Base-by-base conservation (phyloP, 2,113 vertebrate genomes). In the Pyrgilauda ruficollis region DNA sequence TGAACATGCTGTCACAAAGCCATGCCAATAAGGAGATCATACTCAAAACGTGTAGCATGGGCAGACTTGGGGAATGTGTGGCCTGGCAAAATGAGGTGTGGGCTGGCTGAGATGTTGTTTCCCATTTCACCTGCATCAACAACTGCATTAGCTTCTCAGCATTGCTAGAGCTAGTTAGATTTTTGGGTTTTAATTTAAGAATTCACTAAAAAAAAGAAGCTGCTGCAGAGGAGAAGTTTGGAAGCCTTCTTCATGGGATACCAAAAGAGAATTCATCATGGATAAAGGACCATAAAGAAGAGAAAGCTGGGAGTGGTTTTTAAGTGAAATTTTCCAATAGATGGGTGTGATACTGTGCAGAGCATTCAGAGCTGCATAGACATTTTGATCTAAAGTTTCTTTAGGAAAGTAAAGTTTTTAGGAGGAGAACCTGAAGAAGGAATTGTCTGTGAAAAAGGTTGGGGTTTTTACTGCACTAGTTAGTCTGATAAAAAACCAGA, bases 31-130 rank as follows among this genome's bases (percentile, higher is more conserved):
- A 75, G 56, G 78, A 84, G 24, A 49, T 81, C 11, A 13, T 30
- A 22, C 18, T 66, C 35, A 77, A 81, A 85, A 91, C 0, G 0
- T 22, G 13, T 15, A 30, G 24, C 13, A 14, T 11, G 10, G 63
- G 17, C 15, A 35, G 43, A 35, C 50, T 66, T 0, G 0, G 20
- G 50, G 26, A 63, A 28, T 15, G 13, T 33, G 39, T 77, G 64
- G 16, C 22, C 22, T 15, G 37, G 41, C 20, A 33, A 53, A 74
- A 62, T 49, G 8, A 72, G n/a, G 3, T 49, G 21, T 74, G 20
- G 21, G 33, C 66, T 67, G 11, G 12, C 53, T 78, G 47, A 95
- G 24, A 26, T 47, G 5, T 22, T 90, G 19, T 86, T 94, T 82
- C 74, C 49, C 30, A 24, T 55, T 87, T 63, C 56, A 68, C 19